Percentiles rank a stretch among this genome's conserved stretches.
These are phyloP conservation scores for Oncorhynchus tshawytscha DNA, from an alignment of 2,113 vertebrate species.

Conservation along the genomic window DNA sequence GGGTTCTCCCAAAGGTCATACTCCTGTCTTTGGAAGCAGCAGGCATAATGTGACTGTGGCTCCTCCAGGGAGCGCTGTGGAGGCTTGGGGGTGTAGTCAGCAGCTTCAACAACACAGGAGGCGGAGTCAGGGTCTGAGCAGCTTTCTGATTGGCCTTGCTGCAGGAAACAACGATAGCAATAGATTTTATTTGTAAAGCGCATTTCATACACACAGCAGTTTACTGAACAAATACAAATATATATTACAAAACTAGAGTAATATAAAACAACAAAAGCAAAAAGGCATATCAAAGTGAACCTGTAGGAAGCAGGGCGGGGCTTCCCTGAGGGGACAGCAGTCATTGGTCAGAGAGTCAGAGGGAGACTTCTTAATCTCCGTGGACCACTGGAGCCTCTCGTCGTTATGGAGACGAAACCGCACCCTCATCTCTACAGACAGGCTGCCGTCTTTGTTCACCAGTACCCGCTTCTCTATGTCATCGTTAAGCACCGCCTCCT, in stretches of 20 bases:
- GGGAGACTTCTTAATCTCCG: slow-evolving; percentile 75
- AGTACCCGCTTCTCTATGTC: slow-evolving; percentile 84
- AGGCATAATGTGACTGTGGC: slow-evolving; percentile 53
- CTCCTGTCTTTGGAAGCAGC: slow-evolving; percentile 63
- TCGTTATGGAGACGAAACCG: slow-evolving; percentile 82
- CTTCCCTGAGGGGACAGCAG: slow-evolving; percentile 50
- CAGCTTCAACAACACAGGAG: slow-evolving; percentile 69
- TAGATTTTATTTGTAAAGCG: too few species aligned
- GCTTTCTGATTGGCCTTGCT: slow-evolving; percentile 68
- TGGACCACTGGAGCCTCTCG: slow-evolving; percentile 81
- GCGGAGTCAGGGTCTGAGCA: slow-evolving; percentile 73
- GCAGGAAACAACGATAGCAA: background rate
- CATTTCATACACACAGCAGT: slow-evolving; percentile 65
- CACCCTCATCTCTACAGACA: slow-evolving; percentile 91
- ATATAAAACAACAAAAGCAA: too few species aligned
- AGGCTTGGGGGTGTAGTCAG: slow-evolving; percentile 66
- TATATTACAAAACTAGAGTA: too few species aligned
- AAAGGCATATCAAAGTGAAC: too few species aligned
- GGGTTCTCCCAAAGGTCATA: slow-evolving; percentile 90
- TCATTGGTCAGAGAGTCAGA: slow-evolving; percentile 63
- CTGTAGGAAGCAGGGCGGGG: slow-evolving; percentile 33
- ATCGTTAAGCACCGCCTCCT: slow-evolving; percentile 71
- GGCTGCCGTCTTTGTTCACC: slow-evolving; percentile 86
- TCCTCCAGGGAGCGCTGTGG: slow-evolving; percentile 54
- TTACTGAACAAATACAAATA: too few species aligned